Percentiles rank a stretch among this genome's conserved stretches.
phyloP scores from a whole-genome alignment of 2,888 invertebrate genomes.

The Acleris laterana region DNA sequence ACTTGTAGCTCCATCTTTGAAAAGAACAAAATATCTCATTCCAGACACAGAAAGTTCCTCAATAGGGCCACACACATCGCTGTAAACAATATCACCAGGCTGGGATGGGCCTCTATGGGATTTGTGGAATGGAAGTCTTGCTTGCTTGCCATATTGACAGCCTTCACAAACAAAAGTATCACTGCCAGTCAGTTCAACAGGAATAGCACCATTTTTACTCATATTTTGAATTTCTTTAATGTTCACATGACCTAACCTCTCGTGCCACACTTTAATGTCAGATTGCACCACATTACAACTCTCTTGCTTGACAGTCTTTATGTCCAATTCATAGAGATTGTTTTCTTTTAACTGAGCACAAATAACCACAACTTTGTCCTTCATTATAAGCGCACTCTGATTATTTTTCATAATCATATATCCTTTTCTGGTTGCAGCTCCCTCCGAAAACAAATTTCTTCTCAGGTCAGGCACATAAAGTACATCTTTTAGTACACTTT shows the following conservation, averaged over 20 bases:
- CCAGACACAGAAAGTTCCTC: slow-evolving; percentile 35
- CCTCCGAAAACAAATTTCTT: slow-evolving; percentile 50
- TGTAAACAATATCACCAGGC: slow-evolving; percentile 33
- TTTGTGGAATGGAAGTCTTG: slow-evolving; percentile 23
- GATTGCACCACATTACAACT: slow-evolving; percentile 34
- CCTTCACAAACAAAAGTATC: slow-evolving; percentile 40
- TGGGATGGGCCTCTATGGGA: slow-evolving; percentile 8
- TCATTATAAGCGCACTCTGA: slow-evolving; percentile 33
- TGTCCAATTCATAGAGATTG: slow-evolving; percentile 41
- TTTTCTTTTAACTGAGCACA: slow-evolving; percentile 36
- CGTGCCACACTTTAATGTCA: slow-evolving; percentile 39
- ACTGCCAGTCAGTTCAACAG: slow-evolving; percentile 7
- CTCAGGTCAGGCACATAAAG: no score
- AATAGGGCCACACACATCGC: slow-evolving; percentile 42
- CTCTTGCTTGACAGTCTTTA: slow-evolving; percentile 32
- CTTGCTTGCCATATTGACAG: slow-evolving; percentile 37
- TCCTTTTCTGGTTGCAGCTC: slow-evolving; percentile 45
- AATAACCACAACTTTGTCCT: slow-evolving; percentile 27
- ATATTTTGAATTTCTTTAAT: slow-evolving; percentile 41
- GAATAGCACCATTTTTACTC: slow-evolving; percentile 36
- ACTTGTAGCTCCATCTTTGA: slow-evolving; percentile 41
- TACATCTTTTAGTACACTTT: no score
- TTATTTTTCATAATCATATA: slow-evolving; percentile 46
- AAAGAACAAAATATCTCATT: slow-evolving; percentile 43
- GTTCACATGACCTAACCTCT: slow-evolving; percentile 41